phyloP scores from a whole-genome alignment of 2,113 vertebrate species.

The Anser brachyrhynchus region DNA sequence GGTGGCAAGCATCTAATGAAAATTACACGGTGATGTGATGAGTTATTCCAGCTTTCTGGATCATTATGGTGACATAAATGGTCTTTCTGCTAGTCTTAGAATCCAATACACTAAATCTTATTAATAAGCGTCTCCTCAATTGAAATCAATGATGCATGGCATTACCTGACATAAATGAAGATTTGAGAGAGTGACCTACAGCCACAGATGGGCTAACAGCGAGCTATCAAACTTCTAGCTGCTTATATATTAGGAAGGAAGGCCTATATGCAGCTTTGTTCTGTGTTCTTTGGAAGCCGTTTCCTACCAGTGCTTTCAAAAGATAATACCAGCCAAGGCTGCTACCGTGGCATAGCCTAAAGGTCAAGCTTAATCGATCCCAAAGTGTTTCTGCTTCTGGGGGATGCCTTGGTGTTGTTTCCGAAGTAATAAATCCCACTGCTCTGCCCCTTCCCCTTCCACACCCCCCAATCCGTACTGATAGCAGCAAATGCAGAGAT shows the following conservation, averaged over 20 bases:
- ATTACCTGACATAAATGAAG: background rate
- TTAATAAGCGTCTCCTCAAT: background rate
- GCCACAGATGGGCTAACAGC: background rate
- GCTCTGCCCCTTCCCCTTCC: background rate
- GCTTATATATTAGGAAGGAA: background rate
- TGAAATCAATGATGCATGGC: background rate
- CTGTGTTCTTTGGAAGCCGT: background rate
- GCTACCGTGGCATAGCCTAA: background rate
- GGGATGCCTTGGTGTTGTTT: background rate
- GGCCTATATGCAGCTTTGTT: background rate
- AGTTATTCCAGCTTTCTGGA: background rate
- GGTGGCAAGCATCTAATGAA: background rate
- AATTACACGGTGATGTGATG: background rate
- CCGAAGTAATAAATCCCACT: conserved; percentile 4
- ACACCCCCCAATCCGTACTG: conserved; percentile 18
- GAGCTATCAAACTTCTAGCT: background rate
- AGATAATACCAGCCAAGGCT: background rate
- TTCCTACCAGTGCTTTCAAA: background rate
- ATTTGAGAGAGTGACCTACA: background rate
- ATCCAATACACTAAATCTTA: background rate
- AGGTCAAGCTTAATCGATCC: background rate
- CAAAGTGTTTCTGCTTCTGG: background rate
- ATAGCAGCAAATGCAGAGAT: background rate
- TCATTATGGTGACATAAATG: background rate
- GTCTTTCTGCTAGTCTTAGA: background rate